Conservation (phyloP, 2,797 vertebrate genomes). For the Rhinatrema bivittatum region DNA sequence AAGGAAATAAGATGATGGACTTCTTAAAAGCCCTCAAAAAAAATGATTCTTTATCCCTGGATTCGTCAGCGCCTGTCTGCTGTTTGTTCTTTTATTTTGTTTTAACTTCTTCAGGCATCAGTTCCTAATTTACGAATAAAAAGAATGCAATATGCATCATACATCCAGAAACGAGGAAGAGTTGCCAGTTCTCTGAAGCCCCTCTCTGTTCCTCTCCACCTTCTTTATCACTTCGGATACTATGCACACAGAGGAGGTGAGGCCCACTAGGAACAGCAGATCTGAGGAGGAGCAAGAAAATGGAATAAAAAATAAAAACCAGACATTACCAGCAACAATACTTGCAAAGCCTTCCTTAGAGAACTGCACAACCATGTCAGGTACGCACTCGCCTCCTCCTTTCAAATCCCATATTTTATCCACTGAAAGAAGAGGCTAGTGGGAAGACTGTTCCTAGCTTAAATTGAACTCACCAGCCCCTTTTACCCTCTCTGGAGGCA, state of each 20-base stretch:
- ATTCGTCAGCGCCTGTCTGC: conserved; percentile 7
- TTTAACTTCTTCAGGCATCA: conserved; percentile 43
- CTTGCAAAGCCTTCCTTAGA: too few species aligned
- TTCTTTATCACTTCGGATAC: conserved; percentile 88
- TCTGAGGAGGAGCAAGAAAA: conserved; percentile 61
- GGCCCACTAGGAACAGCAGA: conserved; percentile 81
- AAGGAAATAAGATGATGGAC: too few species aligned
- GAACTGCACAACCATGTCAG: too few species aligned
- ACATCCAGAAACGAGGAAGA: conserved; percentile 78
- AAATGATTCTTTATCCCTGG: conserved; percentile 41
- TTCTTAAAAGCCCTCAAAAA: conserved; percentile 39
- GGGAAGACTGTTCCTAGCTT: too few species aligned
- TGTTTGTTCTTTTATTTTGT: too few species aligned
- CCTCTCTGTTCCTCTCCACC: conserved; percentile 69
- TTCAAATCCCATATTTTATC: too few species aligned
- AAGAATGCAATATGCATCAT: conserved; percentile 80
- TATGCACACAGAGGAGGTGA: conserved; percentile 88
- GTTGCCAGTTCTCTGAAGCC: conserved; percentile 47
- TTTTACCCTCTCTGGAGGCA: too few species aligned
- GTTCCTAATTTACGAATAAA: conserved; percentile 45
- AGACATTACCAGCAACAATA: too few species aligned
- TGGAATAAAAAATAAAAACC: too few species aligned
- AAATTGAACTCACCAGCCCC: too few species aligned
- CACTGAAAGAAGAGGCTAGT: too few species aligned
- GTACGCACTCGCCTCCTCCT: too few species aligned